Base-by-base conservation (phyloP, 2,113 vertebrate species). In the Ochotona princeps region DNA sequence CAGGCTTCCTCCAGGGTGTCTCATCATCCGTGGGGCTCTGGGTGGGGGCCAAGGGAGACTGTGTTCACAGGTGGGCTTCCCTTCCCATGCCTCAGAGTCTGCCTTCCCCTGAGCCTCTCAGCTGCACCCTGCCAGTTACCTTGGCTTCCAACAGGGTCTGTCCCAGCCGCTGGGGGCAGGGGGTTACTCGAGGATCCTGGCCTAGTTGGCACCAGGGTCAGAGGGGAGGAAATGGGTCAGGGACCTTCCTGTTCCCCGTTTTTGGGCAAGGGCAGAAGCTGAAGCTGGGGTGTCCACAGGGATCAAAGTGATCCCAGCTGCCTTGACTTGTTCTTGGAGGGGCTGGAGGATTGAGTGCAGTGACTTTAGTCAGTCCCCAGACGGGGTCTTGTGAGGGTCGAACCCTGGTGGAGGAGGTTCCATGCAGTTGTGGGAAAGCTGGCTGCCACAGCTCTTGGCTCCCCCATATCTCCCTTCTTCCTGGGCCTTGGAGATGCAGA, bases 161-260 rank as follows among this genome's bases (percentile, higher is more conserved):
- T 70, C 38, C 38, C 72, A 54, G 44, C 84, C 82, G 78, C 65
- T 70, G 90, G 94, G 89, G 94, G 60, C 87, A 65, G 35, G 63
- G 95, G 92, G 73, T 91, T 83, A 49, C 91, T 91, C 30, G 72
- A 94, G 57, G 47, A 89, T 89, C 78, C 81, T 95, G 93, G 96
- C 89, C 96, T 92, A 95, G 87, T 95, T 96, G 96, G 93, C 95
- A 95, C 44, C 6, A 1, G 63, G 90, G 92, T 89, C 73, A 81
- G 84, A 95, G 92, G 81, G 90, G 84, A 93, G 73, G 92, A 96
- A 96, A 73, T 96, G 90, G 93, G 91, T 95, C 87, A 90, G 81
- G 89, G 94, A 95, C 87, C 86, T 84, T 8, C 49, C 70, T 0
- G 18, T 47, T 75, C 90, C 95, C 94, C 69, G 32, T 38, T 60